Percentiles rank a stretch among this genome's conserved stretches.
Evolutionary conservation across 2,888 invertebrate genomes (phyloP).

Genomic region (Epinotia brunnichana): DNA sequence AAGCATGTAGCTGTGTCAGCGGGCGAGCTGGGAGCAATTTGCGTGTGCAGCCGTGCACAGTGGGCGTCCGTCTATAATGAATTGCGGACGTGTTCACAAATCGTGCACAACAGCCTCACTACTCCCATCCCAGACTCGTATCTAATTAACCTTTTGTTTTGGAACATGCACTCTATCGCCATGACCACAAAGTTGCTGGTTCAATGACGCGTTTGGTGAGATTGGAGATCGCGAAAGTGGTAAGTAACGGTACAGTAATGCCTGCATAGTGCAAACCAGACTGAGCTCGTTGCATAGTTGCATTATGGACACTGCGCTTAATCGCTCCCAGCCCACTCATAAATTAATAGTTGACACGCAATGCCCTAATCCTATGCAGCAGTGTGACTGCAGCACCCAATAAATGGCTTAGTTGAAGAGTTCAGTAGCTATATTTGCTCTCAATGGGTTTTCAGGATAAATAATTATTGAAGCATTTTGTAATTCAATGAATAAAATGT

Average conservation of each 20-base stretch:
- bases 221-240: conserved; percentile 17
- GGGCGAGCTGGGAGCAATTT: conserved; percentile 72
- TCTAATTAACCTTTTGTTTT: conserved; percentile 7
- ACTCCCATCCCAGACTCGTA: conserved; percentile 52
- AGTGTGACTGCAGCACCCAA: conserved; percentile 26
- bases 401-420: conserved; percentile 22
- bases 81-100: conserved; percentile 67
- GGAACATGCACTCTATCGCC: conserved; percentile 4
- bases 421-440: not conserved
- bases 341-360: conserved; percentile 46
- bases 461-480: not conserved
- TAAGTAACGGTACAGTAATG: conserved; percentile 36
- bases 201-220: not conserved
- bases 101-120: conserved; percentile 57
- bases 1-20: conserved; percentile 71
- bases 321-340: conserved; percentile 55
- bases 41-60: conserved; percentile 78
- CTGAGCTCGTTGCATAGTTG: conserved; percentile 42
- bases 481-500: too few relatives aligned
- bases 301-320: conserved; percentile 56
- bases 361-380: conserved; percentile 39
- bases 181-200: not conserved
- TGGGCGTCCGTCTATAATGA: conserved; percentile 75
- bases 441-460: not conserved
- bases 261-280: conserved; percentile 42